Evolutionary conservation across 2,888 invertebrate genomes (phyloP).

Genomic region (Eumerus sabulonum): DNA sequence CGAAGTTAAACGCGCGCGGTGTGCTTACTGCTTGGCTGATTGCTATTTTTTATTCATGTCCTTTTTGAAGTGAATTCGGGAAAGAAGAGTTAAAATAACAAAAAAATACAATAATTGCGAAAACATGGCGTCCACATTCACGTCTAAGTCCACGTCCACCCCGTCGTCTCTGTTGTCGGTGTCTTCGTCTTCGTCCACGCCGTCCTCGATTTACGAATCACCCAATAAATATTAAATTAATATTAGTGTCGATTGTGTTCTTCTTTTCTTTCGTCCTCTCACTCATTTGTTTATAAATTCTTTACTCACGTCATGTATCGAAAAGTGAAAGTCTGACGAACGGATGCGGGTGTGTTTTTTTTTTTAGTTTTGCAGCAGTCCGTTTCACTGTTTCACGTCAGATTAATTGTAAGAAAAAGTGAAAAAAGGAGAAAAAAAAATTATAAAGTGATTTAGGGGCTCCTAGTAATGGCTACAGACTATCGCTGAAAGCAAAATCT

Average conservation of each 20-base stretch:
- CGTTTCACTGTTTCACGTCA: too few relatives aligned
- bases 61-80: neutral
- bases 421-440: slow-evolving; percentile 22
- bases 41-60: neutral
- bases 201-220: slow-evolving; percentile 54
- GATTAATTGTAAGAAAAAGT: slow-evolving; percentile 2
- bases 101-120: slow-evolving; percentile 46
- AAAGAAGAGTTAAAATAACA: too few relatives aligned
- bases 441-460: slow-evolving; percentile 41
- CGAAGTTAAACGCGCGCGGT: slow-evolving; percentile 24
- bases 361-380: too few relatives aligned
- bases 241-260: too few relatives aligned
- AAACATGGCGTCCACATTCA: slow-evolving; percentile 67
- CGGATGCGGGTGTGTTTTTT: too few relatives aligned
- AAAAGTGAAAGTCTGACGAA: slow-evolving; percentile 52
- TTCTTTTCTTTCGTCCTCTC: too few relatives aligned
- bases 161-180: slow-evolving; percentile 62
- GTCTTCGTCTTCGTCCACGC: slow-evolving; percentile 48
- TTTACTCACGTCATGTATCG: slow-evolving; percentile 13
- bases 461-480: slow-evolving; percentile 61
- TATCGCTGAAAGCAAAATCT: slow-evolving; percentile 62
- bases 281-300: slow-evolving; percentile 1
- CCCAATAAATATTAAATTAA: slow-evolving; percentile 39
- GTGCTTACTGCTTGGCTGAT: slow-evolving; percentile 41
- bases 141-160: slow-evolving; percentile 49